Evolutionary conservation across 1,140 invertebrate species (phyloP), one percentile per base, ranked within the genome.

Genomic region (Dryas iulia): DNA sequence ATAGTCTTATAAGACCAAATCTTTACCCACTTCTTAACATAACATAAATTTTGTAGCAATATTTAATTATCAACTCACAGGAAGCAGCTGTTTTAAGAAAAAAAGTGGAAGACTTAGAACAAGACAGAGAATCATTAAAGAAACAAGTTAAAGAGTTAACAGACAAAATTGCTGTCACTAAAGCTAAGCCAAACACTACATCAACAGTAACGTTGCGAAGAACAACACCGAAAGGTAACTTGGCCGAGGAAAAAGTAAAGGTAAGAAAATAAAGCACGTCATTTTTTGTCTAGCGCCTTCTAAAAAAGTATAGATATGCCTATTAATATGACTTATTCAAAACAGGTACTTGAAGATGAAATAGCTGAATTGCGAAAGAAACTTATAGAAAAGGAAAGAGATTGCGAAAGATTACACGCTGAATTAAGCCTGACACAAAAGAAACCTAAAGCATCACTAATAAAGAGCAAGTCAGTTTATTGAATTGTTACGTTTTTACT

Each of bases 41-140:
- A 28, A 28, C 26, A 3, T 6, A 18, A 21, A 47, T 21, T 47
- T 8, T 47, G n/a, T 47, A 10, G 21, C 39, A 10, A 47, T 47
- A 2, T 2, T 47, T n/a, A n/a, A n/a, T 47, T 8, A 5, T 21
- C 3, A 10, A 47, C 8, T 47, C 10, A 7, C 33, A 96, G 93
- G 97, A 98, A 93, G 94, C 96, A 53, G 94, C 94, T 3, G 95
- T 97, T 64, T 89, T 97, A 54, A 92, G 96, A 31, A 94, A 95
- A 66, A 98, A 97, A 89, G 94, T 97, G 33, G 96, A 97, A 87
- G 96, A 97, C 74, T 89, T 97, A 63, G 96, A 98, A 91, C 94
- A 94, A 71, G 96, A 97, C 79, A 96, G 96, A 81, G 94, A 96
- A 65, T 94, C 94, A 57, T 86, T 97, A 3, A 95, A 95, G 78